Conservation (phyloP, 2,888 invertebrate genomes). For the Sisyra terminalis region DNA sequence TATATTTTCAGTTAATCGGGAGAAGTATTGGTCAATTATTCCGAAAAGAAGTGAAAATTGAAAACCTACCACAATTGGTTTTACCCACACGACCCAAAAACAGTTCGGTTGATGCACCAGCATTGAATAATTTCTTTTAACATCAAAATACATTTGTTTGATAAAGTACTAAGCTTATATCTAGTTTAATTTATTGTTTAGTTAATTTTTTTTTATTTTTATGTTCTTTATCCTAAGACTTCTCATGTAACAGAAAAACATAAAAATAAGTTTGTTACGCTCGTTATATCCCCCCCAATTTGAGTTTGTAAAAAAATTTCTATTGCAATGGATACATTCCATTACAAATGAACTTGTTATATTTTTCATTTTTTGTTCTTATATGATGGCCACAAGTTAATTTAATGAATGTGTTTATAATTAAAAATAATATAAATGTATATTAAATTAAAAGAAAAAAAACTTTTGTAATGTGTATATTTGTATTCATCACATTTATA, state of each 20-base stretch:
- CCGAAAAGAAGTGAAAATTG: conserved; percentile 72
- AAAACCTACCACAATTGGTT: conserved; percentile 61
- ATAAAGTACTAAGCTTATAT: background rate
- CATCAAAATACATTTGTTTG: background rate
- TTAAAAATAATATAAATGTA: too few species aligned
- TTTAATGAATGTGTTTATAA: background rate
- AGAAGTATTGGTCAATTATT: conserved; percentile 76
- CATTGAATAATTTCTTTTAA: conserved; percentile 5
- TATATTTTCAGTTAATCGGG: conserved; percentile 50
- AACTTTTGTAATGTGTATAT: too few species aligned
- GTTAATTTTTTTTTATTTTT: background rate
- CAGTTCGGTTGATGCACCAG: background rate
- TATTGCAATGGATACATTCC: background rate
- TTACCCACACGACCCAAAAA: conserved; percentile 19
- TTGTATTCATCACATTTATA: too few species aligned
- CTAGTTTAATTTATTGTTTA: conserved; percentile 2
- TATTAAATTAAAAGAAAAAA: too few species aligned
- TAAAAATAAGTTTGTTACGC: too few species aligned
- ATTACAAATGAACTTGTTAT: background rate
- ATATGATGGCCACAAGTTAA: background rate
- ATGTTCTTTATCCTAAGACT: background rate
- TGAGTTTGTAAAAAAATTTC: background rate
- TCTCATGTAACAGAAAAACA: too few species aligned
- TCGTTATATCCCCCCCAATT: too few species aligned
- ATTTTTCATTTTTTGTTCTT: background rate